These are phyloP conservation scores for Drosophila longiperda DNA, from an alignment of 2,888 invertebrate genomes.

Conservation along the genomic window DNA sequence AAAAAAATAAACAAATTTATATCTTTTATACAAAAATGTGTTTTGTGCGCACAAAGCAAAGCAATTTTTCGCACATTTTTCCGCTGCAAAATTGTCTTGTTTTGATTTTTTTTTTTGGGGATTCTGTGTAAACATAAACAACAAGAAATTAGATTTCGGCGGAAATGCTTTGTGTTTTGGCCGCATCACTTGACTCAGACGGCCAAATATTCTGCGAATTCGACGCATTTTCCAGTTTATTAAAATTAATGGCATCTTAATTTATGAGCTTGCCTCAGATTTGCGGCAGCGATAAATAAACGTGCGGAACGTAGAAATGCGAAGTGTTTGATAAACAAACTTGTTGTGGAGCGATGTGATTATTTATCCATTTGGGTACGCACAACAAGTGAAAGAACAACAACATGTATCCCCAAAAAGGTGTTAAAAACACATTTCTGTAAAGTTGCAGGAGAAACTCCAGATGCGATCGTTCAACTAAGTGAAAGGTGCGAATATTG, in stretches of 20 bases:
- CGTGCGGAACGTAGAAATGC: constrained; percentile 22
- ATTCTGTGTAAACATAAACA: constrained; percentile 12
- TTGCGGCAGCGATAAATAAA: constrained; percentile 63
- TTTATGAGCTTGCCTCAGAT: constrained; percentile 46
- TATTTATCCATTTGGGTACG: not conserved
- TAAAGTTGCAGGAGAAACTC: constrained; percentile 43
- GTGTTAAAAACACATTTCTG: constrained; percentile 5
- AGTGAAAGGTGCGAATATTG: constrained; percentile 52
- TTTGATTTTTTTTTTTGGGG: constrained; percentile 10
- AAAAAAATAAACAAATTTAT: constrained; percentile 41
- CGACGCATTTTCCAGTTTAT: constrained; percentile 29
- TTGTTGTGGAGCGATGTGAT: constrained; percentile 10
- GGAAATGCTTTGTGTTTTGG: constrained; percentile 11
- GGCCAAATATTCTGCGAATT: constrained; percentile 53
- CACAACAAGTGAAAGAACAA: constrained; percentile 25
- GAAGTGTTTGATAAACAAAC: constrained; percentile 51
- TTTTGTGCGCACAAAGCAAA: constrained; percentile 27
- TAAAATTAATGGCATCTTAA: constrained; percentile 60
- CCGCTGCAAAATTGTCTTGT: constrained; percentile 16
- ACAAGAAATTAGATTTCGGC: constrained; percentile 12
- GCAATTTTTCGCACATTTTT: constrained; percentile 25
- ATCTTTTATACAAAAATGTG: constrained; percentile 21
- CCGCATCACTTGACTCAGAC: constrained; percentile 54
- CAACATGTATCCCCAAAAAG: not conserved
- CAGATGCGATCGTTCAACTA: not conserved